Percentiles rank a stretch among this genome's conserved stretches.
These are phyloP conservation scores for Dione juno DNA, from an alignment of 2,888 invertebrate species.

Conservation along the genomic window DNA sequence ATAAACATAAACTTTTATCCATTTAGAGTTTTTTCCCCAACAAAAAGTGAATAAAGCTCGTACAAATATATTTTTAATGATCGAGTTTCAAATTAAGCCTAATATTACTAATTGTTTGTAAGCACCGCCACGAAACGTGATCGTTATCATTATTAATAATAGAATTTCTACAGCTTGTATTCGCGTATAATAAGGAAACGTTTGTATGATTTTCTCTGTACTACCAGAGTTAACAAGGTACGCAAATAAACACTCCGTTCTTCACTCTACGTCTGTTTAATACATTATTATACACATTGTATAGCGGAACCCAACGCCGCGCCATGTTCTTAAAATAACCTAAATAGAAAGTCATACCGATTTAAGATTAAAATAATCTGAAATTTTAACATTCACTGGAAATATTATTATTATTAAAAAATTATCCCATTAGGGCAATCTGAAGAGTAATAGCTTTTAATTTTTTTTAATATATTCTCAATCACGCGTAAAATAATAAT, in stretches of 20 bases:
- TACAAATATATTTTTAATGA: slow-evolving; percentile 19
- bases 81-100: neutral
- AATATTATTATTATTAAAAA: no score
- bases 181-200: neutral
- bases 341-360: no score
- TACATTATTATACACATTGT: no score
- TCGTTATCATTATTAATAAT: slow-evolving; percentile 28
- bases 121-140: slow-evolving; percentile 18
- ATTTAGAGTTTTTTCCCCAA: neutral
- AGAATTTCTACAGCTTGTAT: slow-evolving; percentile 9
- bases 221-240: neutral
- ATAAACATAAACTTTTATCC: neutral
- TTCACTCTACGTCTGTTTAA: no score
- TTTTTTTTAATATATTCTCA: no score
- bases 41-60: neutral
- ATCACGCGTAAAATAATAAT: no score
- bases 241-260: neutral
- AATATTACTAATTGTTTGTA: slow-evolving; percentile 26
- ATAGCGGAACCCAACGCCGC: no score
- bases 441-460: no score
- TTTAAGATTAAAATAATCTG: no score
- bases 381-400: no score
- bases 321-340: no score
- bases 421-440: no score
- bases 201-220: neutral